Conservation (phyloP, 1,140 invertebrate genomes). For the Drosophila carrolli region DNA sequence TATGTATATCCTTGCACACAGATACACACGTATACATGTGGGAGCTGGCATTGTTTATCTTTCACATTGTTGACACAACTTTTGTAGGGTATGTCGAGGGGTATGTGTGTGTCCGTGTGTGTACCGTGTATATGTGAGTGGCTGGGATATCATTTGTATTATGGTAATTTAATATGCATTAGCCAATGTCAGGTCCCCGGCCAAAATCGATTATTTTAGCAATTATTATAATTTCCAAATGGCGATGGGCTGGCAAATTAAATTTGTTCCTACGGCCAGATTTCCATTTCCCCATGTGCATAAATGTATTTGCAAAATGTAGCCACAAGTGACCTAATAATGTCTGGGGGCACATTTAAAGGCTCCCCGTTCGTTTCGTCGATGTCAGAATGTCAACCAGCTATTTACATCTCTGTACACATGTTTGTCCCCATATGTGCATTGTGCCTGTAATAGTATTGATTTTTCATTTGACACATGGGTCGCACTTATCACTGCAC, state of each 20-base stretch:
- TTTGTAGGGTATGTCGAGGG: conserved; percentile 38
- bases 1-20: conserved; percentile 16
- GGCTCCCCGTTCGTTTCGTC: conserved; percentile 18
- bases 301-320: conserved; percentile 9
- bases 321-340: conserved; percentile 57
- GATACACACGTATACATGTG: conserved; percentile 4
- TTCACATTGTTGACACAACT: conserved; percentile 66
- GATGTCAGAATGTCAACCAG: conserved; percentile 72
- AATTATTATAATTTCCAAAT: conserved; percentile 55
- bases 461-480: conserved; percentile 70
- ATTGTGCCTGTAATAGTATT: conserved; percentile 68
- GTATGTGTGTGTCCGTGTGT: not conserved
- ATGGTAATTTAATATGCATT: conserved; percentile 45
- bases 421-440: conserved; percentile 39
- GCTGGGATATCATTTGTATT: conserved; percentile 39
- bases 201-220: conserved; percentile 56
- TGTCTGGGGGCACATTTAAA: conserved; percentile 29
- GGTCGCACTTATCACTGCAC: conserved; percentile 33
- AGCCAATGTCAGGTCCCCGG: conserved; percentile 14
- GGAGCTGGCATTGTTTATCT: conserved; percentile 63
- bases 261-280: conserved; percentile 44
- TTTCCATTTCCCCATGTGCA: conserved; percentile 29
- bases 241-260: conserved; percentile 47
- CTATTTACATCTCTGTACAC: conserved; percentile 56
- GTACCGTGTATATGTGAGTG: conserved; percentile 5